Evolutionary conservation across 2,797 vertebrate species (phyloP).

Genomic region (Chrysocyon brachyurus): DNA sequence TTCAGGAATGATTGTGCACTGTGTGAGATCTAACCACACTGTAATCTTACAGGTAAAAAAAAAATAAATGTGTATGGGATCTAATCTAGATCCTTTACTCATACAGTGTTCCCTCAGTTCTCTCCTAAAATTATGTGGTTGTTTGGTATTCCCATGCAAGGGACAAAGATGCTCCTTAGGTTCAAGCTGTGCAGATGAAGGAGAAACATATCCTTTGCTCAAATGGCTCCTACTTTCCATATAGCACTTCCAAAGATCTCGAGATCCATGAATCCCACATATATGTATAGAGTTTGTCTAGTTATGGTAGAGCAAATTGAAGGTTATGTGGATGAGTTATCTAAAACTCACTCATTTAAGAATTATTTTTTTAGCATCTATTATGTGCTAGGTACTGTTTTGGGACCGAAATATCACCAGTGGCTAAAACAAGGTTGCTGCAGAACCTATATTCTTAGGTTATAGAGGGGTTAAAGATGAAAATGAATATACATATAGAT

Average conservation of each 20-base stretch:
- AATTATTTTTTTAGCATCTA: neutral
- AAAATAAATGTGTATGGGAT: too few relatives aligned
- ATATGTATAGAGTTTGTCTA: neutral
- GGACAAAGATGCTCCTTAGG: neutral
- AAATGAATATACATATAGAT: neutral
- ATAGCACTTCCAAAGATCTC: neutral
- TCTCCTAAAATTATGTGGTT: neutral
- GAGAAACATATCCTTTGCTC: neutral
- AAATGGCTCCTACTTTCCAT: neutral
- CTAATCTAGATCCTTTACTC: neutral
- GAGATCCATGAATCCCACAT: neutral
- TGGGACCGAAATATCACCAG: neutral
- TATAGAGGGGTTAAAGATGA: neutral
- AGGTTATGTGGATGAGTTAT: neutral
- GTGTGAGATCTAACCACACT: neutral
- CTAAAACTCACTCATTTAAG: neutral
- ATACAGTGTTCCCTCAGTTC: neutral
- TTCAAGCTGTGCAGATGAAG: neutral
- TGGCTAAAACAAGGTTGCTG: neutral
- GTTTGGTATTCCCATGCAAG: neutral
- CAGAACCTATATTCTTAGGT: neutral
- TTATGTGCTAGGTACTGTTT: neutral
- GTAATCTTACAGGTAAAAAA: neutral
- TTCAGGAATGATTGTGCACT: neutral
- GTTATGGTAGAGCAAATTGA: neutral